These are phyloP conservation scores for Teleogryllus oceanicus DNA, from an alignment of 2,888 invertebrate genomes.

Conservation along the genomic window DNA sequence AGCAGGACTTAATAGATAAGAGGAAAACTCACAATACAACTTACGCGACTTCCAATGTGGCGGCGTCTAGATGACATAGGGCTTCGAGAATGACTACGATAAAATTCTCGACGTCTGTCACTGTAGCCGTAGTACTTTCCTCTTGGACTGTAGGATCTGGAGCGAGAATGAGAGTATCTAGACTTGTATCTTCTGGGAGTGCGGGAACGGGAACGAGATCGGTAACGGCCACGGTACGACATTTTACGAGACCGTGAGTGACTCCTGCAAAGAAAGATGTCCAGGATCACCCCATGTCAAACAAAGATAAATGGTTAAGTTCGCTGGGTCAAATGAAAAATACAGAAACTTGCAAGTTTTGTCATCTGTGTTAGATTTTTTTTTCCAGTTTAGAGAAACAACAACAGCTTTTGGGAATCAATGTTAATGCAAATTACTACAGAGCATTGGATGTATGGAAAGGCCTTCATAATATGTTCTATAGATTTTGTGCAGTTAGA, in stretches of 20 bases:
- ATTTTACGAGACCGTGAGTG: constrained; percentile 46
- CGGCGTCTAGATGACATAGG: constrained; percentile 78
- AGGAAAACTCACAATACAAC: constrained; percentile 35
- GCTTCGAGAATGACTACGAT: constrained; percentile 67
- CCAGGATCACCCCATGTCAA: not conserved
- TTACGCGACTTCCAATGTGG: constrained; percentile 71
- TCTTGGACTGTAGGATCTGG: constrained; percentile 55
- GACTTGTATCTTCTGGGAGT: constrained; percentile 42
- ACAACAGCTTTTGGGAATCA: too few species aligned
- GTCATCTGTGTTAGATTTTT: too few species aligned
- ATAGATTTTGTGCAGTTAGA: too few species aligned
- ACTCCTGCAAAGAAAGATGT: constrained; percentile 43
- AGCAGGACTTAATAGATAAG: not conserved
- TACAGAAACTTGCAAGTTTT: too few species aligned
- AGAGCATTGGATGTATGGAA: too few species aligned
- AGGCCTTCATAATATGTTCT: too few species aligned
- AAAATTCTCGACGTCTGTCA: constrained; percentile 52
- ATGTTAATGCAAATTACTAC: too few species aligned
- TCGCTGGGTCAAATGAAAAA: too few species aligned
- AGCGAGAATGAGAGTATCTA: constrained; percentile 47
- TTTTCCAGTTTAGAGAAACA: too few species aligned
- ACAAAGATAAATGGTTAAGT: too few species aligned
- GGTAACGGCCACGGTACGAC: constrained; percentile 43
- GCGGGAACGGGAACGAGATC: constrained; percentile 61
- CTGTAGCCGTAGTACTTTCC: constrained; percentile 43